These are phyloP conservation scores for Mya arenaria DNA, from an alignment of 1,140 invertebrate species.

Conservation along the genomic window DNA sequence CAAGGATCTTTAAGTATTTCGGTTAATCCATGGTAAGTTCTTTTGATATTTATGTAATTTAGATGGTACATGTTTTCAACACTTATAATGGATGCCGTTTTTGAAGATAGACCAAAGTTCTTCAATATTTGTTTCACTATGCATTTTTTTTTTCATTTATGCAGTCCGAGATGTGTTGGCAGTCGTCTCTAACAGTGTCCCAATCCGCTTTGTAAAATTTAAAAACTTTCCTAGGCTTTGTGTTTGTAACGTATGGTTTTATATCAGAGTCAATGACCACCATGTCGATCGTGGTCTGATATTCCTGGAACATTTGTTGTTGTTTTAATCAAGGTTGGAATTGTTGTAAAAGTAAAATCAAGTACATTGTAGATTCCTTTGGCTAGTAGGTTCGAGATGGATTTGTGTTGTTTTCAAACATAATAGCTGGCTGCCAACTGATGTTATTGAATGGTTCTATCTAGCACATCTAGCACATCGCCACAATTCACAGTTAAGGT, in stretches of 20 bases:
- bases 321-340: conserved; percentile 4
- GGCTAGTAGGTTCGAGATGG: not conserved
- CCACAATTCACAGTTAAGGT: not conserved
- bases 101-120: not conserved
- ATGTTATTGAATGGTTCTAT: not conserved
- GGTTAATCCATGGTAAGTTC: conserved; percentile 5
- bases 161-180: not conserved
- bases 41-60: not conserved
- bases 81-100: not conserved
- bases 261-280: conserved; percentile 2
- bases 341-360: conserved; percentile 27
- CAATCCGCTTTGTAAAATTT: not conserved
- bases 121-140: not conserved
- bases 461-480: not conserved
- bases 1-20: conserved; percentile 3
- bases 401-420: not conserved
- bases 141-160: not conserved
- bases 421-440: not conserved
- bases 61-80: not conserved
- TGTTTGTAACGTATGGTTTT: not conserved
- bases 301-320: conserved; percentile 9
- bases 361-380: conserved; percentile 2
- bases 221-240: not conserved
- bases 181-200: not conserved
- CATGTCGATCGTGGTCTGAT: not conserved